These are phyloP conservation scores for Petrophora chlorosata DNA, from an alignment of 2,888 invertebrate genomes.

Conservation along the genomic window DNA sequence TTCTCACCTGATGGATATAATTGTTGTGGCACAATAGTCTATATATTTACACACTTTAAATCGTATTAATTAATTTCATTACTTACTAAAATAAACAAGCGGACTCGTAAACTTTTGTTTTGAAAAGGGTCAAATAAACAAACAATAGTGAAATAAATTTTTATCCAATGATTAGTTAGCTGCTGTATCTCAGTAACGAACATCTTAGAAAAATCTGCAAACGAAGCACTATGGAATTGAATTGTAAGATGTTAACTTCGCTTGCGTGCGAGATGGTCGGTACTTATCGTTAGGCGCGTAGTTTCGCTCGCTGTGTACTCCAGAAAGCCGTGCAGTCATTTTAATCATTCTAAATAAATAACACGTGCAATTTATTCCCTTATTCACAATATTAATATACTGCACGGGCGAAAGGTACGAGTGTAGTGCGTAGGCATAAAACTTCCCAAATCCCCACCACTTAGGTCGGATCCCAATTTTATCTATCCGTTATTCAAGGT, in stretches of 20 bases:
- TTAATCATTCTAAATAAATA: slow-evolving; percentile 17
- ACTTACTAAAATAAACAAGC: too few relatives aligned
- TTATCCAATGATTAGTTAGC: slow-evolving; percentile 12
- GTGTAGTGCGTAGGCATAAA: slow-evolving; percentile 61
- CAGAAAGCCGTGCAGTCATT: slow-evolving; percentile 25
- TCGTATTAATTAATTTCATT: too few relatives aligned
- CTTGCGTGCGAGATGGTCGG: slow-evolving; percentile 72
- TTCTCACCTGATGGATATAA: background rate
- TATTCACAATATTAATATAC: slow-evolving; percentile 15
- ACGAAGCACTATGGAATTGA: slow-evolving; percentile 81
- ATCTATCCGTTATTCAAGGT: slow-evolving; percentile 9
- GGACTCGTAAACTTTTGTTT: too few relatives aligned
- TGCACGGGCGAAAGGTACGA: slow-evolving; percentile 36
- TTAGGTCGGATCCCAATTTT: slow-evolving; percentile 10
- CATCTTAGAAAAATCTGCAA: slow-evolving; percentile 47
- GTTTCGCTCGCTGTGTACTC: slow-evolving; percentile 42
- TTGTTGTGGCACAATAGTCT: too few relatives aligned
- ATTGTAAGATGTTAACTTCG: slow-evolving; percentile 66
- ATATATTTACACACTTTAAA: too few relatives aligned
- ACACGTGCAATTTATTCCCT: slow-evolving; percentile 22
- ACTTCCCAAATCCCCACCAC: slow-evolving; percentile 68
- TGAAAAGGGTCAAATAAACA: too few relatives aligned
- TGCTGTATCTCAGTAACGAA: slow-evolving; percentile 22
- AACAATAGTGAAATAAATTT: background rate
- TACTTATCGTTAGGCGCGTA: slow-evolving; percentile 65